These are phyloP conservation scores for Dicerorhinus sumatrensis DNA, from an alignment of 2,113 vertebrate genomes.

Conservation along the genomic window DNA sequence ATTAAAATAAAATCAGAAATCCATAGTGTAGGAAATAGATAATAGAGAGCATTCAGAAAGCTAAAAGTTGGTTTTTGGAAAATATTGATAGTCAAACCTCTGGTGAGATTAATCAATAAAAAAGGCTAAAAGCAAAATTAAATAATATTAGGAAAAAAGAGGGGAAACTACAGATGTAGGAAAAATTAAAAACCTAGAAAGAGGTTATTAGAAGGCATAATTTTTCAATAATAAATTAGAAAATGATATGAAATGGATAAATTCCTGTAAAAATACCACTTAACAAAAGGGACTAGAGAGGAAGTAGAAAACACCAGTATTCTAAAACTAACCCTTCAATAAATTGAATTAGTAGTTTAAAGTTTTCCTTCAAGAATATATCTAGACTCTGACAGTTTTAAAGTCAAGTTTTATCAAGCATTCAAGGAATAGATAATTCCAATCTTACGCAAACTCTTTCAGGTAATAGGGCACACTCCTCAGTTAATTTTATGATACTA, in stretches of 20 bases:
- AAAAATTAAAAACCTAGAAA: neutral
- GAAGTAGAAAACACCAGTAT: neutral
- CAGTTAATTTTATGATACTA: neutral
- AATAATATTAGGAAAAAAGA: neutral
- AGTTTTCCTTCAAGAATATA: neutral
- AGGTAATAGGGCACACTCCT: neutral
- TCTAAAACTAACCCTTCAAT: neutral
- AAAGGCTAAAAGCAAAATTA: slow-evolving; percentile 25
- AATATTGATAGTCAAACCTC: neutral
- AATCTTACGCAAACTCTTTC: neutral
- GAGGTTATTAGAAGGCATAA: neutral
- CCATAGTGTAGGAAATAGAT: neutral
- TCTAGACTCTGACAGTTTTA: neutral
- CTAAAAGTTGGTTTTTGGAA: neutral
- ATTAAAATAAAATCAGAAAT: neutral
- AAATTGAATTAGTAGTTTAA: neutral
- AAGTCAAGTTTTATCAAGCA: neutral
- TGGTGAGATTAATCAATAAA: neutral
- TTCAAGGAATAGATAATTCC: slow-evolving; percentile 7
- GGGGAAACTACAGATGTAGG: neutral
- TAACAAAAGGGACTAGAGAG: neutral
- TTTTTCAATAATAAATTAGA: neutral
- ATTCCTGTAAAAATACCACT: neutral
- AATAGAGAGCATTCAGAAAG: neutral
- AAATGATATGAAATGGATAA: neutral